phyloP scores from a whole-genome alignment of 2,113 vertebrate species.

The Indicator indicator region DNA sequence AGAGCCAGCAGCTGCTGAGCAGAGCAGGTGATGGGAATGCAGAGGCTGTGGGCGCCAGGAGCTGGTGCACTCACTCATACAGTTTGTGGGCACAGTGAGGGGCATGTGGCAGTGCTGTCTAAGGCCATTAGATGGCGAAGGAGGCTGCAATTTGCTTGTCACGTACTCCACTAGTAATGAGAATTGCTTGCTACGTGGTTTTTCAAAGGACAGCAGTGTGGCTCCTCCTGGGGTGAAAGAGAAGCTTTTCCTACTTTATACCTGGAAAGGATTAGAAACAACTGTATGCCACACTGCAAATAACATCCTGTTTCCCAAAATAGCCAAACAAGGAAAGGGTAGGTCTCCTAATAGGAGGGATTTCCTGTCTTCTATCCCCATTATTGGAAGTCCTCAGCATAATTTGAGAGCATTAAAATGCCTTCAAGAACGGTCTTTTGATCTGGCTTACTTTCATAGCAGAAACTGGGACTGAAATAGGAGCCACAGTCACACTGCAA shows the following conservation, averaged over 20 bases:
- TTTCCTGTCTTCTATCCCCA: fast-evolving
- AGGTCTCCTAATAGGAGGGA: neutral
- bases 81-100: neutral
- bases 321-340: neutral
- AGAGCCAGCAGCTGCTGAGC: neutral
- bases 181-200: neutral
- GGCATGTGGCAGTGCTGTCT: neutral
- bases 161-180: neutral
- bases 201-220: neutral
- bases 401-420: neutral
- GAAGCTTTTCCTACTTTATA: neutral
- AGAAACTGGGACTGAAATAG: neutral
- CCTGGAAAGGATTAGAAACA: neutral
- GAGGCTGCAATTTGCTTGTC: neutral
- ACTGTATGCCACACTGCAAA: neutral
- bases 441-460: neutral
- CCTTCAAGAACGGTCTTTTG: neutral
- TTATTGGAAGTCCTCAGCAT: neutral
- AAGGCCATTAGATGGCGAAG: neutral
- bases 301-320: neutral
- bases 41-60: neutral
- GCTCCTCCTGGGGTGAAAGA: neutral
- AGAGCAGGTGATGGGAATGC: fast-evolving
- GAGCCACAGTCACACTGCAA: neutral
- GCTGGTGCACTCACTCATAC: neutral